phyloP scores from a whole-genome alignment of 2,888 invertebrate species.

The Clistopyga incitator region DNA sequence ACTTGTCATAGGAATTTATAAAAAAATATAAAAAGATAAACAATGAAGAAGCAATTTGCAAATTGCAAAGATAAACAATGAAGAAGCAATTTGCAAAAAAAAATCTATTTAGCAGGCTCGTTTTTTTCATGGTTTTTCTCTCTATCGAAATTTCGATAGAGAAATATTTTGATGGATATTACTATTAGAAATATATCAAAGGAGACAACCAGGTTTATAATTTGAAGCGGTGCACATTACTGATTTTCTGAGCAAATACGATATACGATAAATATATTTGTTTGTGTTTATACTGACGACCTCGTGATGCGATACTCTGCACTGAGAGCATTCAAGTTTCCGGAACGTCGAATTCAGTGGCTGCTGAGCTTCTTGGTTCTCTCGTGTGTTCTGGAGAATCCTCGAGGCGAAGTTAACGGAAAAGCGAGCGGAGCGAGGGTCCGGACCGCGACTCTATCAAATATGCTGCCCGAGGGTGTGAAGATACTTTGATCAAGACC shows the following conservation, averaged over 20 bases:
- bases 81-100: too few relatives aligned
- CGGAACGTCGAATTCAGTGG: slow-evolving; percentile 45
- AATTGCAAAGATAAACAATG: too few relatives aligned
- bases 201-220: neutral
- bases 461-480: slow-evolving; percentile 82
- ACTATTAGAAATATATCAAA: neutral
- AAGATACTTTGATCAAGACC: slow-evolving; percentile 82
- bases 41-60: too few relatives aligned
- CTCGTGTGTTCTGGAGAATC: slow-evolving; percentile 63
- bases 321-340: slow-evolving; percentile 54
- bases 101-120: too few relatives aligned
- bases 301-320: slow-evolving; percentile 52
- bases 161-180: too few relatives aligned
- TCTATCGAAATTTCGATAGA: too few relatives aligned
- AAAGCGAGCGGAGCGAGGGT: slow-evolving; percentile 62
- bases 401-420: slow-evolving; percentile 60
- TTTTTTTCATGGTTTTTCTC: too few relatives aligned
- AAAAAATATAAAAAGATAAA: too few relatives aligned
- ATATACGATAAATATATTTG: slow-evolving; percentile 16
- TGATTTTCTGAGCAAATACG: neutral
- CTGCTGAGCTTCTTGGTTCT: slow-evolving; percentile 57
- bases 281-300: slow-evolving; percentile 32
- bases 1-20: too few relatives aligned
- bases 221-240: neutral
- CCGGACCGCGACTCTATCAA: slow-evolving; percentile 76